A percentile compares a stretch with the other conserved stretches of the same genome.
These are phyloP conservation scores for Triops longicaudatus DNA, from an alignment of 1,140 invertebrate species.

Conservation along the genomic window DNA sequence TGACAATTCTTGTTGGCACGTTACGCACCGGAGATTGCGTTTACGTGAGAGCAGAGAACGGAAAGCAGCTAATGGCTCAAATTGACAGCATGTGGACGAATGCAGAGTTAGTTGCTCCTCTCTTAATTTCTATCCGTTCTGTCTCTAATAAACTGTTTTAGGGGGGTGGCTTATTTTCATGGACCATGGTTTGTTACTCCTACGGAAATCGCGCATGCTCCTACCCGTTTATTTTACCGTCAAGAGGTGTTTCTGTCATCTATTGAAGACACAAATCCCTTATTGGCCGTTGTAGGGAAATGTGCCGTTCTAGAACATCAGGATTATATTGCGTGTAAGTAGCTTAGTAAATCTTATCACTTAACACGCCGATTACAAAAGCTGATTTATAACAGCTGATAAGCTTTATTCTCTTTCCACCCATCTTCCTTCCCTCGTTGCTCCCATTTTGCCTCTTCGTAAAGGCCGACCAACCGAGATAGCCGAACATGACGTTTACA, in stretches of 20 bases:
- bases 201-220: slow-evolving; percentile 58
- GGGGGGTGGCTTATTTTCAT: slow-evolving; percentile 79
- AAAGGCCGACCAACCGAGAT: slow-evolving; percentile 88
- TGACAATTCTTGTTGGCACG: slow-evolving; percentile 69
- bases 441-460: slow-evolving; percentile 29
- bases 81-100: slow-evolving; percentile 91
- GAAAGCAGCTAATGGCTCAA: slow-evolving; percentile 81
- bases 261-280: slow-evolving; percentile 81
- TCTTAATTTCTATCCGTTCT: slow-evolving; percentile 22
- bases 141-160: slow-evolving; percentile 36
- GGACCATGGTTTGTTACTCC: slow-evolving; percentile 88
- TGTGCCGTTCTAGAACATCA: slow-evolving; percentile 83
- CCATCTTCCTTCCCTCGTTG: background rate
- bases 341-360: slow-evolving; percentile 13
- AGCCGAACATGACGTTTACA: slow-evolving; percentile 79
- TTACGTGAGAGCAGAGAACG: slow-evolving; percentile 77
- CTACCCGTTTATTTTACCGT: slow-evolving; percentile 75
- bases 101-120: slow-evolving; percentile 54
- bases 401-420: background rate
- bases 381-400: background rate
- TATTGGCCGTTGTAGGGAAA: slow-evolving; percentile 80
- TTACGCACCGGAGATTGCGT: slow-evolving; percentile 89
- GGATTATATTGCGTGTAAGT: slow-evolving; percentile 81
- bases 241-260: slow-evolving; percentile 89
- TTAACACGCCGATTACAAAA: too few relatives aligned